These are phyloP conservation scores for Microtus oregoni DNA, from an alignment of 2,113 vertebrate genomes.

Conservation along the genomic window DNA sequence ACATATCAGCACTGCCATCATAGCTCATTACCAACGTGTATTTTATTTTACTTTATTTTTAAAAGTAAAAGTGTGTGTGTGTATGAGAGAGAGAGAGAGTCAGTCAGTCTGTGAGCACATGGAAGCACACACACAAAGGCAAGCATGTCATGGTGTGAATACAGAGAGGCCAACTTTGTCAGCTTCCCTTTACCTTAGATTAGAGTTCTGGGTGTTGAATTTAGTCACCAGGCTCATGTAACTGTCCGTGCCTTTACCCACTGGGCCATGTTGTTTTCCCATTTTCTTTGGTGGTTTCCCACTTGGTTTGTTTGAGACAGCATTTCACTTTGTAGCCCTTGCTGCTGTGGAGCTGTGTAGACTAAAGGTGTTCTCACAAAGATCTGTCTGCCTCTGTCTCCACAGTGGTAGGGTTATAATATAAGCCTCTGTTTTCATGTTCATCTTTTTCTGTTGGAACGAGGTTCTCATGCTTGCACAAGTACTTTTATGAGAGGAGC, in stretches of 20 bases:
- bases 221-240: background rate
- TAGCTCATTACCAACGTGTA: too few species aligned
- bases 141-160: background rate
- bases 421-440: background rate
- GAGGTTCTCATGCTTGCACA: background rate
- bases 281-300: background rate
- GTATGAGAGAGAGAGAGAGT: background rate
- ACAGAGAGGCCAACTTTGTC: background rate
- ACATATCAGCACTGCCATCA: too few species aligned
- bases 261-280: too few species aligned
- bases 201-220: background rate
- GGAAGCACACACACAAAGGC: background rate
- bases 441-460: background rate
- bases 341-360: background rate
- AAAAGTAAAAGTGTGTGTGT: background rate
- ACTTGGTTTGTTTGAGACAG: conserved; percentile 50
- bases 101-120: background rate
- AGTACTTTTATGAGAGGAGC: background rate
- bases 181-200: background rate
- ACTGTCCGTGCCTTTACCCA: background rate
- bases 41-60: too few species aligned
- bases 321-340: background rate
- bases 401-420: background rate
- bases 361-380: background rate
- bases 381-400: background rate